These are phyloP conservation scores for Platalea minor DNA, from an alignment of 2,797 vertebrate species.

Conservation along the genomic window DNA sequence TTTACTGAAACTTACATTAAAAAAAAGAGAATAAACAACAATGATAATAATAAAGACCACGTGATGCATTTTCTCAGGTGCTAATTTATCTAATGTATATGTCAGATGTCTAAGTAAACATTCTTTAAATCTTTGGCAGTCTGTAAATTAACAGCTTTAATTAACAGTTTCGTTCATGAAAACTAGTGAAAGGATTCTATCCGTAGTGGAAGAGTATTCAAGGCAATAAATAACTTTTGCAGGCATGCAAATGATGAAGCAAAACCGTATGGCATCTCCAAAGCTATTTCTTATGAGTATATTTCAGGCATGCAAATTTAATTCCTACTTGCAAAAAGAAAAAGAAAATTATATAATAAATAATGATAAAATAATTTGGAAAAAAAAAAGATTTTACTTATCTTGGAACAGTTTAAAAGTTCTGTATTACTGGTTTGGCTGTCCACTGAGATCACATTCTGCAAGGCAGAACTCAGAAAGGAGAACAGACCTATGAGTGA, in stretches of 20 bases:
- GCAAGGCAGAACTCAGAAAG: neutral
- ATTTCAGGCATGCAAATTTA: neutral
- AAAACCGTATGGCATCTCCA: neutral
- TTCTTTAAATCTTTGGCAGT: neutral
- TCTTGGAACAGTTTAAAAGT: neutral
- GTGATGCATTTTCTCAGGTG: neutral
- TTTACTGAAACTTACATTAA: neutral
- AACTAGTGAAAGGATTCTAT: neutral
- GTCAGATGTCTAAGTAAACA: neutral
- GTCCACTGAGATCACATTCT: neutral
- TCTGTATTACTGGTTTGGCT: neutral
- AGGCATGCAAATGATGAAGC: neutral
- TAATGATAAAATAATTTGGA: neutral
- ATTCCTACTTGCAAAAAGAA: neutral
- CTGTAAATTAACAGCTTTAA: neutral
- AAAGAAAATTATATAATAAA: neutral
- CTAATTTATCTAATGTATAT: neutral
- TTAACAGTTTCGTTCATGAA: neutral
- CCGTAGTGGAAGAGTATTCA: neutral
- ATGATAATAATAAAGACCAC: neutral
- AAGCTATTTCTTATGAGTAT: neutral
- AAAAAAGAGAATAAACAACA: neutral
- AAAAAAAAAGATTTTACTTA: neutral
- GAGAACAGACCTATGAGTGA: neutral
- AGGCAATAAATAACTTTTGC: neutral